phyloP scores from a whole-genome alignment of 2,888 invertebrate genomes.

The Drosophila imparisetae region DNA sequence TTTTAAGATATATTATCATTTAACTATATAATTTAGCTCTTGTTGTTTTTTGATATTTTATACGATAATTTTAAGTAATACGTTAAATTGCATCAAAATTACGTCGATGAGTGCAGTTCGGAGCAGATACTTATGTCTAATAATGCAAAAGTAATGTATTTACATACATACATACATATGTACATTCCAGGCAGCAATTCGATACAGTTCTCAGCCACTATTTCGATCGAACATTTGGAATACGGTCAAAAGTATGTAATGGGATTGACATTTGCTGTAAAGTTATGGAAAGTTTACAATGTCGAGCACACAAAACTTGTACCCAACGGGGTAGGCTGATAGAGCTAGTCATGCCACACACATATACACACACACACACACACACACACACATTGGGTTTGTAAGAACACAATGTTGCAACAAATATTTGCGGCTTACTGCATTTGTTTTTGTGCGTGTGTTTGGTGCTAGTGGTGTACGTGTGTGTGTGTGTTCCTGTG shows the following conservation, averaged over 20 bases:
- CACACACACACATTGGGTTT: conserved; percentile 7
- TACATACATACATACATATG: not conserved
- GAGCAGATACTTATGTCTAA: not conserved
- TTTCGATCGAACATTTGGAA: conserved; percentile 13
- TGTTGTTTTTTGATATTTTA: not conserved
- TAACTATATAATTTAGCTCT: not conserved
- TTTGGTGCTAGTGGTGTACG: not conserved
- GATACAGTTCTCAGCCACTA: not conserved
- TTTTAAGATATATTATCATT: not conserved
- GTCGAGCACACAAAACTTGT: conserved; percentile 22
- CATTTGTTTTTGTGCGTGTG: conserved; percentile 37
- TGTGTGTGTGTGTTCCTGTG: conserved; percentile 5
- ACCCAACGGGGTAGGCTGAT: conserved; percentile 27
- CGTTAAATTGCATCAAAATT: not conserved
- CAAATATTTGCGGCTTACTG: conserved; percentile 77
- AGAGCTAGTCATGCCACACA: conserved; percentile 29
- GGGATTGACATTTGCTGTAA: conserved; percentile 14
- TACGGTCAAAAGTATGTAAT: conserved; percentile 11
- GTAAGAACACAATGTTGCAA: conserved; percentile 68
- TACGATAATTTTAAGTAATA: too few species aligned
- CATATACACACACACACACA: conserved; percentile 13
- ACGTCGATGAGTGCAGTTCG: not conserved
- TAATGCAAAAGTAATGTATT: not conserved
- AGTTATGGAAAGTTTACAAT: conserved; percentile 25
- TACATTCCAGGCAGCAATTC: not conserved